A percentile compares a stretch with the other conserved stretches of the same genome.
These are phyloP conservation scores for Cyprinodon diabolis DNA, from an alignment of 2,797 vertebrate species.

Conservation along the genomic window DNA sequence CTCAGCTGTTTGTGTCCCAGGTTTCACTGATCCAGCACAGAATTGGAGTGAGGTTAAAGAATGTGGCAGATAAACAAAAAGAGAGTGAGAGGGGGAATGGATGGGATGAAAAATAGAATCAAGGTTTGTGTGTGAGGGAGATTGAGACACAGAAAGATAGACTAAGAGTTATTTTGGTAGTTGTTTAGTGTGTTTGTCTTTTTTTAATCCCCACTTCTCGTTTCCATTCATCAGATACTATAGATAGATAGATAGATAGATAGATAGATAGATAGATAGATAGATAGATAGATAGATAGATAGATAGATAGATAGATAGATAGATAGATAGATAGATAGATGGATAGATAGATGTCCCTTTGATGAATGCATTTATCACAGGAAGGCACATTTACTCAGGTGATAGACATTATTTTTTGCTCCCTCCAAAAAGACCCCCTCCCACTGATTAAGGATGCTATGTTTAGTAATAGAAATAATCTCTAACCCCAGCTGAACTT, in stretches of 20 bases:
- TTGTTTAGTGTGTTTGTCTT: background rate
- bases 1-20: slow-evolving; percentile 36
- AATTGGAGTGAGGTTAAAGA: slow-evolving; percentile 23
- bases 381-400: background rate
- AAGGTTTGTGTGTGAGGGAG: background rate
- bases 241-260: slow-evolving; percentile 1
- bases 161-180: background rate
- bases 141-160: background rate
- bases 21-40: slow-evolving; percentile 37
- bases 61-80: slow-evolving; percentile 50
- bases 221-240: background rate
- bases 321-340: background rate
- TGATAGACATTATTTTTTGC: no score
- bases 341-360: no score
- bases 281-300: slow-evolving; percentile 2
- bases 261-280: slow-evolving; percentile 1
- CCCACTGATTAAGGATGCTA: no score
- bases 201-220: no score
- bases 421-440: no score
- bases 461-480: no score
- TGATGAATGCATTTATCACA: background rate
- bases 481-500: background rate
- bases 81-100: background rate
- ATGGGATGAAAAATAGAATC: slow-evolving; percentile 22
- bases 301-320: background rate